Conservation (phyloP, 2,888 invertebrate species). For the Hermodice carunculata region DNA sequence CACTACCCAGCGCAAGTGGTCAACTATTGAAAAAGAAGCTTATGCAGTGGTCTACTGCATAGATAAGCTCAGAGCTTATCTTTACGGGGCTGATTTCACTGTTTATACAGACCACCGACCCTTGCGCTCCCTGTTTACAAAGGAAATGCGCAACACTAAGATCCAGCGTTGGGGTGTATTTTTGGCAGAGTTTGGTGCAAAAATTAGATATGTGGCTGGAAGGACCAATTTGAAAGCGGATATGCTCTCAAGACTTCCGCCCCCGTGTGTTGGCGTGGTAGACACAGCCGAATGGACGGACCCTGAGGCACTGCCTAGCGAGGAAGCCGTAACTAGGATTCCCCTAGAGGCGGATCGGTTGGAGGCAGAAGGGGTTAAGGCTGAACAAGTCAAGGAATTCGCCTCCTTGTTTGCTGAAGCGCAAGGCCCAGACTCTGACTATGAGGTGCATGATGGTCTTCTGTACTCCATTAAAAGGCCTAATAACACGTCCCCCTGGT, state of each 20-base stretch:
- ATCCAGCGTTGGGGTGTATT: conserved; percentile 6
- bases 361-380: no score
- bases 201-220: background rate
- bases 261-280: no score
- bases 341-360: no score
- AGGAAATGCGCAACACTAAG: background rate
- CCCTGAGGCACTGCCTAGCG: no score
- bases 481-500: no score
- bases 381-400: no score
- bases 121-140: background rate
- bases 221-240: background rate
- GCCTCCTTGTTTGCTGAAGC: no score
- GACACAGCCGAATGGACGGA: no score
- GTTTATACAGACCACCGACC: conserved; percentile 1
- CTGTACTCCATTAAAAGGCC: no score
- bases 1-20: background rate
- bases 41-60: conserved; percentile 1
- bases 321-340: no score
- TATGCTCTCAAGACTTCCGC: background rate
- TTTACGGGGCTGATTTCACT: background rate
- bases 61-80: background rate
- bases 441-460: no score
- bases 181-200: background rate
- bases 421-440: no score
- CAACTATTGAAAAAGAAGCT: conserved; percentile 7